phyloP scores from a whole-genome alignment of 2,888 invertebrate species.

The Tetramorium bicarinatum region DNA sequence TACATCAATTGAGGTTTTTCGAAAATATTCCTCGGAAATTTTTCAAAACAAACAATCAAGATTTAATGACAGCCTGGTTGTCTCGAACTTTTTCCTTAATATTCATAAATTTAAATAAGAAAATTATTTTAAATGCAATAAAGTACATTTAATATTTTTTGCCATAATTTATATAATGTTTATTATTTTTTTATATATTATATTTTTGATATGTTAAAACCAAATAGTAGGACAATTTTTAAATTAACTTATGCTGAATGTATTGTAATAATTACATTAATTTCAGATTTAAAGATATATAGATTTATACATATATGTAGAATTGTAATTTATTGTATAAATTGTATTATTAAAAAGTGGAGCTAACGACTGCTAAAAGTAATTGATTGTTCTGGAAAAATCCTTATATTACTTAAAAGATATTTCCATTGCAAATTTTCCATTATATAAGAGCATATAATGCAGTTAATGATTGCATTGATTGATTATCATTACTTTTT shows the following conservation, averaged over 20 bases:
- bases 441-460: conserved; percentile 1
- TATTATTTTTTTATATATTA: not conserved
- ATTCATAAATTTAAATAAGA: not conserved
- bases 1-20: not conserved
- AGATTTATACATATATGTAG: not conserved
- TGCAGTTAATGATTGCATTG: not conserved
- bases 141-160: not conserved
- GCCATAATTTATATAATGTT: not conserved
- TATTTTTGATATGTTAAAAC: not conserved
- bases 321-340: not conserved
- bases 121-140: not conserved
- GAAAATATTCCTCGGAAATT: not conserved
- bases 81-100: not conserved
- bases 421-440: not conserved
- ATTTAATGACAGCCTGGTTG: not conserved
- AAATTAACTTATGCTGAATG: not conserved
- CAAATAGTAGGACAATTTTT: not conserved
- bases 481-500: not conserved
- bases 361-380: not conserved
- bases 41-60: not conserved
- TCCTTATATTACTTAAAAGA: not conserved
- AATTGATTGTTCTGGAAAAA: not conserved
- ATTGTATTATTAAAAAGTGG: too few relatives aligned
- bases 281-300: not conserved
- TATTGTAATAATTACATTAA: not conserved